Base-by-base conservation (phyloP, 2,113 vertebrate genomes). In the Forbesichthys agassizii region DNA sequence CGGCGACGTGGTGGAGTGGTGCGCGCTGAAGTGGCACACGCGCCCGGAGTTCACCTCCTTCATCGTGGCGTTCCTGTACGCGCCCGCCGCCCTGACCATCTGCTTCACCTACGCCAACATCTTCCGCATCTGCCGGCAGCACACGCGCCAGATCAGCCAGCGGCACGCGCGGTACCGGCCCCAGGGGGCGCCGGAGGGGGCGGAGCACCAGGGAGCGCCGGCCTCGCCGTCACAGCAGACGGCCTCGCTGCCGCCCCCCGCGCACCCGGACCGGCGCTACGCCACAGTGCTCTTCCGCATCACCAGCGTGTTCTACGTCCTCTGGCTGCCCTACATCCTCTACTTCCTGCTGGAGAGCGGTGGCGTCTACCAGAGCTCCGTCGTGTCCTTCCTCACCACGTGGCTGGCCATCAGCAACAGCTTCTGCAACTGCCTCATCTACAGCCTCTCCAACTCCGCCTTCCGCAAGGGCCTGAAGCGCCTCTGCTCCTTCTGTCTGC, bases 361-460 rank as follows among this genome's bases (percentile, higher is more conserved):
- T 18, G 90, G 93, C 2, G 91, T 98, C 83, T 96, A 94, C 72
- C 91, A 89, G 52, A 96, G 94, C 82, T 93, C 93, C 0, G 70
- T 91, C 0, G 95, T 92, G 0, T 99, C 98, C 27, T 99, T 99
- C 88, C 78, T 99, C 61, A 99, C 98, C 75, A 99, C 98, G 78
- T 99, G 98, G 97, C 90, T 99, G 64, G 98, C 98, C 79, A 99
- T 99, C 90, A 98, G 96, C 94, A 99, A 99, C 92, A 99, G 97
- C 88, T 99, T 99, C 92, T 99, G 96, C 88, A 99, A 99, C 94
- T 98, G 97, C 92, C 94, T 99, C 77, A 98, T 98, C 92, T 99
- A 99, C 86, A 98, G 97, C 88, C 93, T 99, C 68, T 99, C 98
- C 74, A 99, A 98, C 91, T 97, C 96, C 75, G 95, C 96, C 85